phyloP scores from a whole-genome alignment of 2,888 invertebrate genomes.

The Acleris cristana region DNA sequence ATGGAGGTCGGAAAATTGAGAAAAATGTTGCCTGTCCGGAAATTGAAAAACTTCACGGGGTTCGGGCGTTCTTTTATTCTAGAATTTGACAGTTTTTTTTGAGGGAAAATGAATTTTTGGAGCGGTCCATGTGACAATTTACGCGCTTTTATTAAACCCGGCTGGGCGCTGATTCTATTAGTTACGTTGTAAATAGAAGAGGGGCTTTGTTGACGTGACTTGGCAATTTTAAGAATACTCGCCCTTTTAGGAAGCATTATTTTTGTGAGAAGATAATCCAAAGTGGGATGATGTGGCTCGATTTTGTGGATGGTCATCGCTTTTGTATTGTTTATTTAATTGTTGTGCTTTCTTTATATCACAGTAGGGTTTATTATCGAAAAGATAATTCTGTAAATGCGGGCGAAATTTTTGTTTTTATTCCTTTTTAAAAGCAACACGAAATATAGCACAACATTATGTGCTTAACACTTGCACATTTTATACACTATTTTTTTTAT shows the following conservation, averaged over 20 bases:
- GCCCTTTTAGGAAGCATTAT: constrained; percentile 29
- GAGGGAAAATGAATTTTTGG: constrained; percentile 52
- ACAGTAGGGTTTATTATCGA: no score
- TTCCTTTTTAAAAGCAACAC: no score
- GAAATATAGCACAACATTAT: no score
- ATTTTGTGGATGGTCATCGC: constrained; percentile 31
- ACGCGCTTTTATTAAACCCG: constrained; percentile 51
- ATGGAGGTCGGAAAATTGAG: constrained; percentile 71
- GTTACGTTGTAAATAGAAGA: constrained; percentile 33
- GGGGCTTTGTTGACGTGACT: constrained; percentile 37
- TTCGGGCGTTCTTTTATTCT: constrained; percentile 64
- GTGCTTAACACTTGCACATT: no score
- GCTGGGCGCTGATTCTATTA: constrained; percentile 45
- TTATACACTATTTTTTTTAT: no score
- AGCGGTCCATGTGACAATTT: constrained; percentile 56
- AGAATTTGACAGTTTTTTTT: constrained; percentile 67
- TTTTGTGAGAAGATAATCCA: constrained; percentile 31
- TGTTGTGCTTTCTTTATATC: constrained; percentile 21
- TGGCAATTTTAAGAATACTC: constrained; percentile 33
- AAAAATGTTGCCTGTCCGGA: constrained; percentile 73
- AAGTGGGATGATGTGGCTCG: constrained; percentile 31
- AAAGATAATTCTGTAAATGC: no score
- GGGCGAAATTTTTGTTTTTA: no score
- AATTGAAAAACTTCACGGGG: constrained; percentile 79
- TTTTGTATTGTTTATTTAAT: constrained; percentile 21